Conservation (phyloP, 23 tunicate genomes). For the Halocynthia roretzi region DNA sequence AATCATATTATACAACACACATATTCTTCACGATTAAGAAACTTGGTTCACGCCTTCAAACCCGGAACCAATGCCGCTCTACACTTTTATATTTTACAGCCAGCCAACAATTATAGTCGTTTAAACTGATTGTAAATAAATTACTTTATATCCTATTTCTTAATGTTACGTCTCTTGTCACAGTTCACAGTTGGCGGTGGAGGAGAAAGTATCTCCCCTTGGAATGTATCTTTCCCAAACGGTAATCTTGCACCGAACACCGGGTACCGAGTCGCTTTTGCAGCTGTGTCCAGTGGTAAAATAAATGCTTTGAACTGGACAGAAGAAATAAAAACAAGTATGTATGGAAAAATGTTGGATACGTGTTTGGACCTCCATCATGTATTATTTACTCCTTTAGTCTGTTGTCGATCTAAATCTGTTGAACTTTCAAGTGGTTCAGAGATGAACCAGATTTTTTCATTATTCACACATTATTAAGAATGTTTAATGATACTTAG, state of each 20-base stretch:
- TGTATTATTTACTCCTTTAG: too few species aligned
- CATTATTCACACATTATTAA: background rate
- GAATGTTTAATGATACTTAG: background rate
- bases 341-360: background rate
- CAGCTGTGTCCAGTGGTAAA: constrained; percentile 33
- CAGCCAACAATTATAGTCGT: too few species aligned
- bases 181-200: constrained; percentile 52
- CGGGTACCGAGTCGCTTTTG: constrained; percentile 51
- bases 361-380: too few species aligned
- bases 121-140: too few species aligned
- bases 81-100: too few species aligned
- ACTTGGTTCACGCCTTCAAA: too few species aligned
- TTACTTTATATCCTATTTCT: too few species aligned
- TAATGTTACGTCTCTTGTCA: background rate
- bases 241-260: constrained; percentile 32
- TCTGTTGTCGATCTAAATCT: background rate
- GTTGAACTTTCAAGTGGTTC: background rate
- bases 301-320: constrained; percentile 44
- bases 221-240: constrained; percentile 19
- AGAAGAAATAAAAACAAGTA: constrained; percentile 38
- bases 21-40: too few species aligned
- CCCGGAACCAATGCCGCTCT: too few species aligned
- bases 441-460: background rate
- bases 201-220: constrained; percentile 2
- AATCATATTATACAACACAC: too few species aligned